Evolutionary conservation across 2,797 vertebrate species (phyloP).

Genomic region (Scarus forsteni): DNA sequence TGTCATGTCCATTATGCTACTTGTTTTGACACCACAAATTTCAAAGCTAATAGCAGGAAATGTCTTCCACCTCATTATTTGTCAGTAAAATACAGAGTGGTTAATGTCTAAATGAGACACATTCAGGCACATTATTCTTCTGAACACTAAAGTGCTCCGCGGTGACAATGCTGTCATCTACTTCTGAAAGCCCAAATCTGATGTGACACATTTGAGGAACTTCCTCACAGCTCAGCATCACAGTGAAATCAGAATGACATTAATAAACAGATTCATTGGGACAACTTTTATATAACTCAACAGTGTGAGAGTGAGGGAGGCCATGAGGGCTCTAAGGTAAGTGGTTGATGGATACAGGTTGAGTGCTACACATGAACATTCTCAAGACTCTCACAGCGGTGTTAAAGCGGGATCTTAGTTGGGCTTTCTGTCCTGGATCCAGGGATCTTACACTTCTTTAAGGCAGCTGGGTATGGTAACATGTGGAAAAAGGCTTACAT

Average conservation of each 20-base stretch:
- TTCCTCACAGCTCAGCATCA: constrained; percentile 23
- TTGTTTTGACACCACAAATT: constrained; percentile 42
- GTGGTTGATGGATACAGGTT: background rate
- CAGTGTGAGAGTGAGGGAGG: constrained; percentile 1
- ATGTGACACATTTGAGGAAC: constrained; percentile 23
- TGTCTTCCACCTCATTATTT: constrained; percentile 49
- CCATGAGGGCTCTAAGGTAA: background rate
- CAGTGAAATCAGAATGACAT: constrained; percentile 20
- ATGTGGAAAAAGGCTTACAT: constrained; percentile 14
- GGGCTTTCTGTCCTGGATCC: constrained; percentile 9
- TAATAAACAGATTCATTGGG: constrained; percentile 22
- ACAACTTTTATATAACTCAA: constrained; percentile 11
- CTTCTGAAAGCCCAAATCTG: constrained; percentile 27
- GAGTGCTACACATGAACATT: constrained; percentile 5
- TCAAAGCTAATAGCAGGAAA: constrained; percentile 20
- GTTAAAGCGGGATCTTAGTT: constrained; percentile 6
- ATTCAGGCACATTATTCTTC: constrained; percentile 18
- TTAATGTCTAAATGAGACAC: constrained; percentile 32
- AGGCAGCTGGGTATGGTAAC: constrained; percentile 3
- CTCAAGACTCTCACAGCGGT: background rate
- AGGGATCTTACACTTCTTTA: constrained; percentile 10
- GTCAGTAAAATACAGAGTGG: constrained; percentile 27
- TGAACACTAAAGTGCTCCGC: background rate
- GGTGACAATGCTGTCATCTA: constrained; percentile 19
- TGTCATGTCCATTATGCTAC: constrained; percentile 41